phyloP scores from a whole-genome alignment of 2,888 invertebrate species.

The Eumerus sabulonum region DNA sequence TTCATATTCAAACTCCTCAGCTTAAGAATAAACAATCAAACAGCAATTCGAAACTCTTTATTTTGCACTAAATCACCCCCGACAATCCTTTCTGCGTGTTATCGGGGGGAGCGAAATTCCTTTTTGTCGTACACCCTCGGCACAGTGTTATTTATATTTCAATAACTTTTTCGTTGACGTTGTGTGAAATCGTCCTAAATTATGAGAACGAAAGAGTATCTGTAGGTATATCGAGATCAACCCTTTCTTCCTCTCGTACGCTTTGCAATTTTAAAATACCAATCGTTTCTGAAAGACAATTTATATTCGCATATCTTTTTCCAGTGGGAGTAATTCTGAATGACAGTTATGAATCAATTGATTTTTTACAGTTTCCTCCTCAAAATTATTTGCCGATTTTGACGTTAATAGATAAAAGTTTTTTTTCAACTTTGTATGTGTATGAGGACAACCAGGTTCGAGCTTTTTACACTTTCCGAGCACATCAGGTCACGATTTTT shows the following conservation, averaged over 20 bases:
- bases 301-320: conserved; percentile 65
- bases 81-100: conserved; percentile 56
- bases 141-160: conserved; percentile 62
- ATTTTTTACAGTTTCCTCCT: conserved; percentile 38
- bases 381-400: too few species aligned
- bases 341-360: conserved; percentile 66
- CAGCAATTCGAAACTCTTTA: conserved; percentile 67
- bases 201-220: conserved; percentile 64
- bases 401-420: too few species aligned
- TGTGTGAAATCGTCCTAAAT: conserved; percentile 68
- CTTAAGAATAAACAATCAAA: conserved; percentile 64
- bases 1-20: neutral
- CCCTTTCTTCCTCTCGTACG: conserved; percentile 46
- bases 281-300: conserved; percentile 67
- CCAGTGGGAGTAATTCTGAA: conserved; percentile 64
- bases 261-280: conserved; percentile 67
- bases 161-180: conserved; percentile 66
- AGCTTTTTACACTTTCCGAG: too few species aligned
- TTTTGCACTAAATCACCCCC: conserved; percentile 67
- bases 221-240: conserved; percentile 36
- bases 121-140: conserved; percentile 33
- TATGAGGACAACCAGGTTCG: too few species aligned
- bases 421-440: too few species aligned
- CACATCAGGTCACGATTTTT: too few species aligned
- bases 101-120: conserved; percentile 21